phyloP scores from a whole-genome alignment of 2,888 invertebrate species.

The Aphrophora alni region DNA sequence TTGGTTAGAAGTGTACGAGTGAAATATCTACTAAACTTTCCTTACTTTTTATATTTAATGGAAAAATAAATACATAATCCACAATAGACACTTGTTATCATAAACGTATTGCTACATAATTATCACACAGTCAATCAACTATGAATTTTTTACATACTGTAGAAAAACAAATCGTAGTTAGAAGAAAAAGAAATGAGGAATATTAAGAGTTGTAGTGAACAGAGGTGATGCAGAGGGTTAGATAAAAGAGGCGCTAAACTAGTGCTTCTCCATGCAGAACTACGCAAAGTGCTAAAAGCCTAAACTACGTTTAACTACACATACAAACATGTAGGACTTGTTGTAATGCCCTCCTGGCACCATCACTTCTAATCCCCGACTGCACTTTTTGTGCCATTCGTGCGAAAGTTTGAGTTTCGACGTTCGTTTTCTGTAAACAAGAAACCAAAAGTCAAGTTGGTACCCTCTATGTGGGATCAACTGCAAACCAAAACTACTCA shows the following conservation, averaged over 20 bases:
- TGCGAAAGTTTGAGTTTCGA: conserved; percentile 64
- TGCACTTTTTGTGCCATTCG: conserved; percentile 65
- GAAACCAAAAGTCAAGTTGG: conserved; percentile 43
- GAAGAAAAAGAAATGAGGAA: too few species aligned
- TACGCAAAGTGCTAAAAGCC: neutral
- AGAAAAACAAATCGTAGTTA: too few species aligned
- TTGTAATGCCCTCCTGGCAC: neutral
- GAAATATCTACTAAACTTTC: too few species aligned
- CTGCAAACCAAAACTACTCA: neutral
- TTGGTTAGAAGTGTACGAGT: too few species aligned
- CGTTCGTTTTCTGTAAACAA: conserved; percentile 57
- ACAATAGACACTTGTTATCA: too few species aligned
- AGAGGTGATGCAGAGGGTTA: too few species aligned
- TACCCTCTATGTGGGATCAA: neutral
- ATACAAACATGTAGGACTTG: conserved; percentile 22
- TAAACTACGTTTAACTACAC: neutral
- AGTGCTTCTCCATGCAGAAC: neutral
- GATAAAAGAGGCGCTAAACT: neutral
- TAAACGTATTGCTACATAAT: too few species aligned
- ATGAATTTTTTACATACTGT: too few species aligned
- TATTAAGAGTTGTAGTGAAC: too few species aligned
- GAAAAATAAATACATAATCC: too few species aligned
- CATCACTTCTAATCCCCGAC: conserved; percentile 55
- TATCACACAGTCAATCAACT: too few species aligned
- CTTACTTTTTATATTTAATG: too few species aligned